Base-by-base conservation (phyloP, 2,888 invertebrate species). In the Drosophila prostipennis region DNA sequence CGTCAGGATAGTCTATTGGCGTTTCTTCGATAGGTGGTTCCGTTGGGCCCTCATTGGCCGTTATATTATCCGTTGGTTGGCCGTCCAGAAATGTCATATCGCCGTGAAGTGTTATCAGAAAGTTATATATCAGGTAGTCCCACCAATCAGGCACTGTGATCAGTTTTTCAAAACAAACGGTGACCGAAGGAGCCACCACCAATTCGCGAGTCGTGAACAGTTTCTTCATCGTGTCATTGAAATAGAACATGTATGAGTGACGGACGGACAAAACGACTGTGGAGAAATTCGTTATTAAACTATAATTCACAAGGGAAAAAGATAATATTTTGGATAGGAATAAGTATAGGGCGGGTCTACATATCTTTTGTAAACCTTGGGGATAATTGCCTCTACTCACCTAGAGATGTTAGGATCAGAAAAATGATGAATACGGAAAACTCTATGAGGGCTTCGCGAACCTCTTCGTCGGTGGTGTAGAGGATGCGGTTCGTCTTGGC, bases 141-240 rank as follows among this genome's bases (percentile, higher is more conserved):
- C 88, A 90, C 76, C 81, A 90, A 63, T 89, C 89, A 1, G 79
- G 76, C 3, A 82, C 65, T 0, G 80, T 80, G 3, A 81, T 55
- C 0, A 89, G 53, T 8, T 78, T 77, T 0, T 84, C 60, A 36
- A 79, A 89, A 3, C 16, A 40, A 1, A 89, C 37, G 0, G 85
- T 86, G 1, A 76, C 59, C 11, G 77, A 67, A 1, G 80, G 76
- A 4, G 57, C 70, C 5, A 84, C 42, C 0, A 54, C 23, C 54
- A 82, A 32, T 3, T 77, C 72, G 3, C 82, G 76, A 8, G 46
- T 56, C 6, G 79, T 60, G 14, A 89, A 86, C 0, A 87, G 61
- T 11, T 64, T 74, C 11, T 72, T 75, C 14, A 89, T 76, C 0
- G 85, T 77, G 43, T 82, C 74, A 19, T 89, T 83, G 6, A 81